Evolutionary conservation across 1,140 invertebrate species (phyloP).

Genomic region (Drosophila sproati): DNA sequence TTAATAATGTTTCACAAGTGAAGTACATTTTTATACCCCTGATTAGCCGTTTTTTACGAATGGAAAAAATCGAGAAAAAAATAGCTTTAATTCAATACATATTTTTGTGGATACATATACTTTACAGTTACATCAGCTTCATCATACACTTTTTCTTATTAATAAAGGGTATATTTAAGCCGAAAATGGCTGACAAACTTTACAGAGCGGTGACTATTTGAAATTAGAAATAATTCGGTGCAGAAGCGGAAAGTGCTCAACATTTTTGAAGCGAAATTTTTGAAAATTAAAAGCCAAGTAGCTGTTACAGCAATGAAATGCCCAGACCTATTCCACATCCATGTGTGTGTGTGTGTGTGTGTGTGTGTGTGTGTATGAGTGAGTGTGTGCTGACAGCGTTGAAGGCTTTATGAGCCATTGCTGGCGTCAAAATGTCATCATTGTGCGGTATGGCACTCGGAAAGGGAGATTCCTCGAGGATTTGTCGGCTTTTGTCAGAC

Average conservation of each 20-base stretch:
- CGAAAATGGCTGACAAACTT: constrained; percentile 13
- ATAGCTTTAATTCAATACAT: too few relatives aligned
- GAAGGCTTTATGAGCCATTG: constrained; percentile 81
- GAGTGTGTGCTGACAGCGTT: constrained; percentile 30
- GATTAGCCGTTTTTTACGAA: too few relatives aligned
- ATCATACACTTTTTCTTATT: background rate
- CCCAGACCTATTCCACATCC: constrained; percentile 3
- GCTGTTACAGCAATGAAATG: constrained; percentile 39
- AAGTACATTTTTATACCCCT: too few relatives aligned
- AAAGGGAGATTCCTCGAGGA: constrained; percentile 49
- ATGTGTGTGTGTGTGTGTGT: background rate
- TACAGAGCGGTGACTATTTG: constrained; percentile 33
- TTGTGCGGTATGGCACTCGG: constrained; percentile 46
- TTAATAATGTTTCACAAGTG: too few relatives aligned
- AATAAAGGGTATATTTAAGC: background rate
- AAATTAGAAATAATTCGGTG: constrained; percentile 46
- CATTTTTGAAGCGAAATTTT: constrained; percentile 40
- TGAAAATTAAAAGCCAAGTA: constrained; percentile 64
- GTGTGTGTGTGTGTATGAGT: constrained; percentile 17
- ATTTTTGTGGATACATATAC: too few relatives aligned
- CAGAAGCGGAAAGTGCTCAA: constrained; percentile 31
- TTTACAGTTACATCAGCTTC: background rate
- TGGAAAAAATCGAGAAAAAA: too few relatives aligned
- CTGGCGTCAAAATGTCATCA: constrained; percentile 80
- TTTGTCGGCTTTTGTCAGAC: constrained; percentile 67